phyloP scores from a whole-genome alignment of 2,888 invertebrate species.

The Disparrhopalites patrizii region DNA sequence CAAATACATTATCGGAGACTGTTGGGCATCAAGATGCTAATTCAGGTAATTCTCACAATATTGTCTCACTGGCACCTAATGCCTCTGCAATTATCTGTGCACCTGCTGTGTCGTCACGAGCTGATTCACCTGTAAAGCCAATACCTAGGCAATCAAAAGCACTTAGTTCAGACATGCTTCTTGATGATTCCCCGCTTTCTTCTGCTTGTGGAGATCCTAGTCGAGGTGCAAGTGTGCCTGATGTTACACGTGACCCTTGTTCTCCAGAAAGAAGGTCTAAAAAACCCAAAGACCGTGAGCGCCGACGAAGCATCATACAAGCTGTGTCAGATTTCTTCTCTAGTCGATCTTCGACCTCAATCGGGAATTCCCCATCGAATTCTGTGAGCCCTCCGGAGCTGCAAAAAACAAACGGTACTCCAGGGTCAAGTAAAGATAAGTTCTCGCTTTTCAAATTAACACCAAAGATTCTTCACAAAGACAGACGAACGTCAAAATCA shows the following conservation, averaged over 20 bases:
- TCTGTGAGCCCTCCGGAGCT: not conserved
- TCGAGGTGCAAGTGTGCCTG: slow-evolving; percentile 39
- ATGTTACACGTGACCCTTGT: slow-evolving; percentile 27
- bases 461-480: slow-evolving; percentile 18
- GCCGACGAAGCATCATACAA: slow-evolving; percentile 77
- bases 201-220: slow-evolving; percentile 9
- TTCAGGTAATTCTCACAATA: slow-evolving; percentile 9
- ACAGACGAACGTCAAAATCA: slow-evolving; percentile 31
- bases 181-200: slow-evolving; percentile 31
- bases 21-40: slow-evolving; percentile 1
- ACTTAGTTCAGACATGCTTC: slow-evolving; percentile 43
- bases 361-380: slow-evolving; percentile 7
- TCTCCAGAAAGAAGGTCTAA: slow-evolving; percentile 50
- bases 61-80: not conserved
- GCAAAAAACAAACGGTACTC: slow-evolving; percentile 1
- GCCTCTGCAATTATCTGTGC: not conserved
- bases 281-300: slow-evolving; percentile 63
- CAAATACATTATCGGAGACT: slow-evolving; percentile 26
- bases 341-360: slow-evolving; percentile 52
- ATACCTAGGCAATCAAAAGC: slow-evolving; percentile 35
- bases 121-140: slow-evolving; percentile 2
- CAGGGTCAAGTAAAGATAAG: slow-evolving; percentile 4
- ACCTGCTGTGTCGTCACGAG: not conserved
- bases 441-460: slow-evolving; percentile 18
- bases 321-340: slow-evolving; percentile 78